Percentiles rank a stretch among this genome's conserved stretches.
Evolutionary conservation across 2,797 vertebrate species (phyloP).

Genomic region (Pseudomugil tenellus): DNA sequence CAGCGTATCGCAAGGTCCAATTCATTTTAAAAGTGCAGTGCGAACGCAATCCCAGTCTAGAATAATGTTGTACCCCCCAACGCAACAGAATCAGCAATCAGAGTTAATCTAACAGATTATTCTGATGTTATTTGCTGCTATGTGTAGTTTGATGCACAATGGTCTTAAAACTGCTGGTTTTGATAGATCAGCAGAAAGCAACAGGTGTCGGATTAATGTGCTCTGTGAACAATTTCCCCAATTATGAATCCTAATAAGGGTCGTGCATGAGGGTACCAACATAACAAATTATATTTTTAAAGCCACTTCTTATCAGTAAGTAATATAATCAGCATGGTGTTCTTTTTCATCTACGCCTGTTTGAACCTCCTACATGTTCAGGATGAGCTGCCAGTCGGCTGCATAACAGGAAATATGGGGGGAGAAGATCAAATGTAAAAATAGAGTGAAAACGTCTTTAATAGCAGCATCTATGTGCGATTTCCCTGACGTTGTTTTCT

Average conservation of each 20-base stretch:
- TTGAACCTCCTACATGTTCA: conserved; percentile 36
- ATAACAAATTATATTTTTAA: conserved; percentile 19
- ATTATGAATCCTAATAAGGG: background rate
- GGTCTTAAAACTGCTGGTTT: background rate
- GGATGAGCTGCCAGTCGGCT: conserved; percentile 33
- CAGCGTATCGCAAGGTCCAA: too few species aligned
- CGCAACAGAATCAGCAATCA: too few species aligned
- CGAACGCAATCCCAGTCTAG: too few species aligned
- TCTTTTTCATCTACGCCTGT: conserved; percentile 13
- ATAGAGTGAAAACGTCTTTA: conserved; percentile 34
- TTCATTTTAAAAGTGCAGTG: too few species aligned
- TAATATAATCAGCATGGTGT: conserved; percentile 26
- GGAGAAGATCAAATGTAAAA: conserved; percentile 40
- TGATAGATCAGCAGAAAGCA: conserved; percentile 7
- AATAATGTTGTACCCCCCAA: too few species aligned
- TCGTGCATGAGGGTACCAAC: background rate
- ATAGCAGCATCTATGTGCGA: conserved; percentile 43
- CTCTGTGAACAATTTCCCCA: background rate
- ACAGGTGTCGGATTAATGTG: background rate
- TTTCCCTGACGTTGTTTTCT: conserved; percentile 41
- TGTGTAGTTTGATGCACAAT: background rate
- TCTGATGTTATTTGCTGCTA: too few species aligned
- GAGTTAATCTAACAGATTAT: too few species aligned
- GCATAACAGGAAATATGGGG: conserved; percentile 14
- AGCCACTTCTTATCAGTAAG: conserved; percentile 3